Evolutionary conservation across 1,140 invertebrate species (phyloP).

Genomic region (Lasaia peninsularis): DNA sequence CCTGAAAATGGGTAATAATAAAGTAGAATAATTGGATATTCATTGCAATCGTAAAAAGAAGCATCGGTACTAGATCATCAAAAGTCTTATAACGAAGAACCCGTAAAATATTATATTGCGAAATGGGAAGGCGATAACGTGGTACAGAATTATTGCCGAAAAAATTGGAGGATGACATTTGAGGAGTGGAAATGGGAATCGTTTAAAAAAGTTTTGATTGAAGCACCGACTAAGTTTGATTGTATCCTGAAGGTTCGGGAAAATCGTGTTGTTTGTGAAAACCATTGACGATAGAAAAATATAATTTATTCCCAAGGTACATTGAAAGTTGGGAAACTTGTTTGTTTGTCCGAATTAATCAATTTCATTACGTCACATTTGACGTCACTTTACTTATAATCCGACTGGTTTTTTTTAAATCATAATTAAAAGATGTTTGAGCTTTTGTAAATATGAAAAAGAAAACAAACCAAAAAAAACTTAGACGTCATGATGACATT

Average conservation of each 20-base stretch:
- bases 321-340: background rate
- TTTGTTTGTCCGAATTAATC: too few relatives aligned
- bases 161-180: constrained; percentile 32
- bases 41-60: too few relatives aligned
- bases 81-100: constrained; percentile 26
- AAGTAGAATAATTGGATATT: too few relatives aligned
- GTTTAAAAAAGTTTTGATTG: constrained; percentile 69
- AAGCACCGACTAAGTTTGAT: constrained; percentile 53
- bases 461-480: too few relatives aligned
- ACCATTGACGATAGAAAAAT: constrained; percentile 13
- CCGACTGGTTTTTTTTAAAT: too few relatives aligned
- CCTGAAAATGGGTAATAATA: too few relatives aligned
- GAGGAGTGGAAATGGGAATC: constrained; percentile 26
- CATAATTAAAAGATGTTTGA: too few relatives aligned
- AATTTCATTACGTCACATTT: too few relatives aligned
- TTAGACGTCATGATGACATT: too few relatives aligned
- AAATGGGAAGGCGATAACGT: constrained; percentile 50
- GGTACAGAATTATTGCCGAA: constrained; percentile 46
- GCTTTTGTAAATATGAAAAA: too few relatives aligned
- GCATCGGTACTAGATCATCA: constrained; percentile 18
- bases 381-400: too few relatives aligned
- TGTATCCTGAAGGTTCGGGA: constrained; percentile 53
- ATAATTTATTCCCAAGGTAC: constrained; percentile 9
- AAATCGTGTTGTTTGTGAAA: constrained; percentile 36
- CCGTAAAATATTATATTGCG: constrained; percentile 50